Evolutionary conservation across 92 coral and sea anemone genomes (phyloP).

Genomic region (Diadumene lineata): DNA sequence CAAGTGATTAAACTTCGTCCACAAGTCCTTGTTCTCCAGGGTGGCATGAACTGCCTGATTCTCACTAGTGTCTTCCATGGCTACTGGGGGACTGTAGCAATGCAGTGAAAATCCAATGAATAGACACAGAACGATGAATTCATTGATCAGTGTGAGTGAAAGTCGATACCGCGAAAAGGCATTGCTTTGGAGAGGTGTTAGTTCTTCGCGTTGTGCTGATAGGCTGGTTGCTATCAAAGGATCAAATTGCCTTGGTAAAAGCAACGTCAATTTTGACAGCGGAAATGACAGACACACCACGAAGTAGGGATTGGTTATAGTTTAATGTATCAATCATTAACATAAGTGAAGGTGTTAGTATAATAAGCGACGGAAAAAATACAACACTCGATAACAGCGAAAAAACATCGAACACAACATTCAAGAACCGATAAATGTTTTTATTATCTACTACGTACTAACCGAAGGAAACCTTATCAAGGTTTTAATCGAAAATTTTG

Average conservation of each 20-base stretch:
- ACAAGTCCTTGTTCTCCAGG: conserved; percentile 26
- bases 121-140: neutral
- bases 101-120: neutral
- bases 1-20: conserved; percentile 33
- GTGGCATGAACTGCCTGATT: conserved; percentile 4
- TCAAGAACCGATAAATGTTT: too few relatives aligned
- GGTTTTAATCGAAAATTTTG: neutral
- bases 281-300: neutral
- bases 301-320: neutral
- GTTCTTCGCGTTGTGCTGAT: neutral
- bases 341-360: neutral
- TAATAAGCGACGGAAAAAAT: too few relatives aligned
- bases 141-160: neutral
- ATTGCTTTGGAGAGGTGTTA: neutral
- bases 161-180: neutral
- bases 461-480: neutral
- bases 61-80: neutral
- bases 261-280: neutral
- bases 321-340: neutral
- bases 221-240: neutral
- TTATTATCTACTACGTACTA: too few relatives aligned
- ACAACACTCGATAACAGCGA: too few relatives aligned
- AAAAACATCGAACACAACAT: neutral
- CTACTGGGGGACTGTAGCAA: neutral
- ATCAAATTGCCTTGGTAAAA: neutral